Base-by-base conservation (phyloP, 2,113 vertebrate genomes). In the Myiagra hebetior region DNA sequence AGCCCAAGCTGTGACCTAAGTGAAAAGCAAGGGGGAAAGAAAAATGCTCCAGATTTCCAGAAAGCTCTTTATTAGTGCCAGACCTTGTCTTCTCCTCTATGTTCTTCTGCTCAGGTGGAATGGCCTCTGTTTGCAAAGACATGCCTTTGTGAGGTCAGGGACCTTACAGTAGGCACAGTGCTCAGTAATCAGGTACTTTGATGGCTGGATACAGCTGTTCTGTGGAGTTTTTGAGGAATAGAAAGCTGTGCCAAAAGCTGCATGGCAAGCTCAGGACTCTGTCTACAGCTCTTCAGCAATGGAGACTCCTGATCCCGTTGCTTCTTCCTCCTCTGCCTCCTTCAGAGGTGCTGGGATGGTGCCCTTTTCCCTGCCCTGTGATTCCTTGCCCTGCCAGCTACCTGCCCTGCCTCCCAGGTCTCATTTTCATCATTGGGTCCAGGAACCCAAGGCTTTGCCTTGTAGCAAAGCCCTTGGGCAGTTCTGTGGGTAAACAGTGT, bases 1-100 rank as follows among this genome's bases (percentile, higher is more conserved):
- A 96, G 60, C 73, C 80, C 83, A 93, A 87, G 68, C 83, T 93
- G 91, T 77, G 80, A 90, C 82, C 65, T 70, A 78, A 96, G 64
- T 30, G 72, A 72, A 94, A 92, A 75, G 80, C 41, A 86, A 86
- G 11, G 31, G 83, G 41, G 28, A 56, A 92, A 68, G 44, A 84
- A 92, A 90, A 86, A 70, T 1, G 7, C 14, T 90, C 37, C 47
- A 72, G 64, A 56, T 63, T 50, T 91, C 69, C 59, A 70, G 67
- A 90, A 86, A 77, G 35, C 5, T 88, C 42, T 72, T 89, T 65
- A 6, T 52, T 72, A 39, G 42, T 88, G 46, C 24, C 55, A 87
- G 39, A 73, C 1, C n/a, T 87, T 86, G 33, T 75, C 47, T 67
- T 78, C 75, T 85, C 11, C 57, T 72, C 53, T 65, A 0, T 50